phyloP scores from a whole-genome alignment of 92 coral and sea anemone species.

The Umimayanthus kanabou region DNA sequence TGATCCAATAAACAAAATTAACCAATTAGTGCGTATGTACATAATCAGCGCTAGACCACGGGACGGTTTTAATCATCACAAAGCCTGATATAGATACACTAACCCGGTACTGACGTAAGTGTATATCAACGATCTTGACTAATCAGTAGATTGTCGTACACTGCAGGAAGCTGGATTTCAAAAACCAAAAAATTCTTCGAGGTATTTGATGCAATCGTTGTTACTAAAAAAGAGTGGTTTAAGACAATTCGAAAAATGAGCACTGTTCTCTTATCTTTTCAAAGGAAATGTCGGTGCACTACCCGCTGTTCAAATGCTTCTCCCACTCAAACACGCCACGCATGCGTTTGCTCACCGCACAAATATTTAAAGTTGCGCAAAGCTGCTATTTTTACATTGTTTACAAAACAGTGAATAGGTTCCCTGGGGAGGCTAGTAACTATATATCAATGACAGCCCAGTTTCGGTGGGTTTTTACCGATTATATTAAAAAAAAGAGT shows the following conservation, averaged over 20 bases:
- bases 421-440: neutral
- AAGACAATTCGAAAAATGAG: no score
- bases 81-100: neutral
- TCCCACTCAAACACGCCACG: neutral
- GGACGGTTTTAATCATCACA: neutral
- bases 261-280: neutral
- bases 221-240: neutral
- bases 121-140: neutral
- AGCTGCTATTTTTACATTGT: neutral
- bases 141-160: neutral
- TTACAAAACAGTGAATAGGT: neutral
- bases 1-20: neutral
- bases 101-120: constrained; percentile 6
- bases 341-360: neutral
- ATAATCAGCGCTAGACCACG: neutral
- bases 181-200: neutral
- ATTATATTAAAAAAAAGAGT: no score
- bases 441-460: neutral
- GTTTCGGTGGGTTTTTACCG: neutral
- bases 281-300: neutral
- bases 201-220: neutral
- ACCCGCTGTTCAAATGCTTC: neutral
- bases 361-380: neutral
- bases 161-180: neutral
- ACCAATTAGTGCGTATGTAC: neutral